Base-by-base conservation (phyloP, 2,113 vertebrate genomes). In the Petrocephalus microphthalmus region DNA sequence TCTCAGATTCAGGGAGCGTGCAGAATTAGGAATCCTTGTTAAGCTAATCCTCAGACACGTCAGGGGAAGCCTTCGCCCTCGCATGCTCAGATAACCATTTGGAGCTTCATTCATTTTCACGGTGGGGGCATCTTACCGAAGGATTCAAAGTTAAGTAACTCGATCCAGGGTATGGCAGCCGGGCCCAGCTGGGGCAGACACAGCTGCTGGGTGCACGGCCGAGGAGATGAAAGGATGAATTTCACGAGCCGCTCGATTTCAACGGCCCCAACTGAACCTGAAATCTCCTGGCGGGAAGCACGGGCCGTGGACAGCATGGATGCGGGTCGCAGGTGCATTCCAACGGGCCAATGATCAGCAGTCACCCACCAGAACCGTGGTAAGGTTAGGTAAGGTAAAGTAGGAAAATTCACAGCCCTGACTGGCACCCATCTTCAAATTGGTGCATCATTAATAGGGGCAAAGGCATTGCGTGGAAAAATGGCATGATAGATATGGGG, bases 21-120 rank as follows among this genome's bases (percentile, higher is more conserved):
- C 87, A 82, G 45, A 91, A 91, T 89, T n/a, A 82, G 85, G 89
- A 91, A 91, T 87, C 84, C 89, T 87, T 87, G 87, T 90, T 88
- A 89, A 88, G 56, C 86, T 89, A 88, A 88, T 88, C 74, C 54
- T 87, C 64, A 89, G 71, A 87, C 84, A 25, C 51, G 87, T 60
- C 22, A 87, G 83, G 67, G 71, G 54, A 78, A 87, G 89, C 87
- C 85, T 60, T 86, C 7, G 22, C 37, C 22, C 60, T 47, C 29
- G 53, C 22, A 15, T 60, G 52, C 33, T 85, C 52, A 85, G 52
- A 53, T 85, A 85, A 85, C 49, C 22, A 37, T 53, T 53, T 54
- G 7, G n/a, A 85, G 52, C 29, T 54, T 85, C 22, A 85, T 7
- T 85, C 53, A 52, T 17, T 42, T 29, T 52, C 52, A 56, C 29